These are phyloP conservation scores for Drosophila austrosaltans DNA, from an alignment of 2,888 invertebrate genomes.

Conservation along the genomic window DNA sequence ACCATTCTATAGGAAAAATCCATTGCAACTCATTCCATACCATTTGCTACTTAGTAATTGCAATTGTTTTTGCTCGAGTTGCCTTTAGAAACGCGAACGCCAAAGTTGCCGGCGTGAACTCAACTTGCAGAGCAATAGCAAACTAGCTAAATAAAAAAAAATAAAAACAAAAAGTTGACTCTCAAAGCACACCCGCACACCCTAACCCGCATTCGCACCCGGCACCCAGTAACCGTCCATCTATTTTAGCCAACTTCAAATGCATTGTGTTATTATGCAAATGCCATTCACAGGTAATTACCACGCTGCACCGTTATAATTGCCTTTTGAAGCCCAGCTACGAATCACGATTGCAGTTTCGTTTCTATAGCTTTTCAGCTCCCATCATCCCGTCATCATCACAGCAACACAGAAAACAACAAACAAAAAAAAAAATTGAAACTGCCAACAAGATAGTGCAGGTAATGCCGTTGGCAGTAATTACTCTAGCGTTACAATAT, in stretches of 20 bases:
- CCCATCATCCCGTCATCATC: slow-evolving; percentile 12
- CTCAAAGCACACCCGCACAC: slow-evolving; percentile 1
- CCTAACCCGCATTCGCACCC: background rate
- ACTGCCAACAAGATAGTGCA: slow-evolving; percentile 62
- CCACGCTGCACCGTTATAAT: slow-evolving; percentile 81
- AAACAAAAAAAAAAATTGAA: slow-evolving; percentile 51
- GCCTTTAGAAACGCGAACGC: slow-evolving; percentile 57
- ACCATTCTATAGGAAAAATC: background rate
- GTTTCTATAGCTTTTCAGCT: slow-evolving; percentile 26
- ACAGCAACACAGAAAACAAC: background rate
- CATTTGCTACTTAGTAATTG: slow-evolving; percentile 60
- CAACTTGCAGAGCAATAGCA: slow-evolving; percentile 8
- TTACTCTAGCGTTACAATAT: slow-evolving; percentile 45
- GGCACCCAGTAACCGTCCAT: background rate
- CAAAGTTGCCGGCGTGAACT: slow-evolving; percentile 45
- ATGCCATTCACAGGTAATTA: slow-evolving; percentile 80
- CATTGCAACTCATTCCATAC: background rate
- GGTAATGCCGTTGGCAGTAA: slow-evolving; percentile 45
- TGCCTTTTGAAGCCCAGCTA: slow-evolving; percentile 79
- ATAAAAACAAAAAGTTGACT: slow-evolving; percentile 21
- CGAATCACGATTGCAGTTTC: slow-evolving; percentile 75
- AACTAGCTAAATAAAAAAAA: slow-evolving; percentile 2
- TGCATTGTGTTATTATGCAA: slow-evolving; percentile 76
- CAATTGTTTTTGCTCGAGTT: slow-evolving; percentile 60
- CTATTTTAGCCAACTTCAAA: slow-evolving; percentile 21